Evolutionary conservation across 2,113 vertebrate genomes (phyloP).

Genomic region (Oostethus manadensis): DNA sequence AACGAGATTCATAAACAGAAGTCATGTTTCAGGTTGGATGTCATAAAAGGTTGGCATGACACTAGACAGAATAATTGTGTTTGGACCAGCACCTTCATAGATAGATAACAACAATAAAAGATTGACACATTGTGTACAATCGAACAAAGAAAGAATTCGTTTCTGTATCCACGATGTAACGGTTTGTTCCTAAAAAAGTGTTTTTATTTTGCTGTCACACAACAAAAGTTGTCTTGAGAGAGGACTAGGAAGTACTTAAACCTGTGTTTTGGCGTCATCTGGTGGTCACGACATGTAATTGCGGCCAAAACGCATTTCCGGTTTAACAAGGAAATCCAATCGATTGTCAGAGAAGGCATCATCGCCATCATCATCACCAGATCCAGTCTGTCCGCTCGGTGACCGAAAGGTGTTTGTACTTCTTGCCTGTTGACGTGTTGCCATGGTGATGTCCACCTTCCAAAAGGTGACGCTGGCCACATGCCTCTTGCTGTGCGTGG

Average conservation of each 20-base stretch:
- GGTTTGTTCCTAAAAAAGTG: no score
- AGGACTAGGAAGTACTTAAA: not conserved
- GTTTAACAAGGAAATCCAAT: slow-evolving; percentile 26
- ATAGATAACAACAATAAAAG: no score
- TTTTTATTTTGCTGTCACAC: no score
- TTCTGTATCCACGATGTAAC: not conserved
- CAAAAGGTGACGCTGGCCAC: slow-evolving; percentile 81
- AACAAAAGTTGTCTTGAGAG: no score
- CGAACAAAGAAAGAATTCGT: no score
- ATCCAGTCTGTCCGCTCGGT: not conserved
- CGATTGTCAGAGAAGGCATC: not conserved
- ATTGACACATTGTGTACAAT: no score
- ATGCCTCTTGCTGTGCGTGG: slow-evolving; percentile 80
- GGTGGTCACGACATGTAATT: not conserved
- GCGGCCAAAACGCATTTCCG: not conserved
- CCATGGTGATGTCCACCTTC: slow-evolving; percentile 76
- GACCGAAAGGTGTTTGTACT: fast-evolving
- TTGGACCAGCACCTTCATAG: no score
- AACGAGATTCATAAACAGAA: not conserved
- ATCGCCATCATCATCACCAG: not conserved
- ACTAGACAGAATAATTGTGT: no score
- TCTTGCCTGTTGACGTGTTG: not conserved
- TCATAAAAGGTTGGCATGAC: not conserved
- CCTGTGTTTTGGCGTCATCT: slow-evolving; percentile 11
- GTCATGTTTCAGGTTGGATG: not conserved